Evolutionary conservation across 2,888 invertebrate species (phyloP).

Genomic region (Drosophila parthenogenetica): DNA sequence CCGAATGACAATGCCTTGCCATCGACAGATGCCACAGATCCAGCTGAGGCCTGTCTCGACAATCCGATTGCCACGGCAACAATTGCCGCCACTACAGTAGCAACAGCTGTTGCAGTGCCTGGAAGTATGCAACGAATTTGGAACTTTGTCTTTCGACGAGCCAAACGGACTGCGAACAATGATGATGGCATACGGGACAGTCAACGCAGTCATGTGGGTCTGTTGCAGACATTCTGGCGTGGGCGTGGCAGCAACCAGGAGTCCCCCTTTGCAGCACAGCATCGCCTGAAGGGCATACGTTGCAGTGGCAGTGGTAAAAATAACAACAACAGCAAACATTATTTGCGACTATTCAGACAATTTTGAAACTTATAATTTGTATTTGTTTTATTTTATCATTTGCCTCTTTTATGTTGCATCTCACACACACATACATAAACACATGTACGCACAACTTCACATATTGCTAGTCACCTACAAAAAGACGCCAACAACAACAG

Average conservation of each 20-base stretch:
- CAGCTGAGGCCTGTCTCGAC: constrained; percentile 31
- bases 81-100: constrained; percentile 11
- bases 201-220: constrained; percentile 83
- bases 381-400: constrained; percentile 40
- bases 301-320: constrained; percentile 84
- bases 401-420: constrained; percentile 32
- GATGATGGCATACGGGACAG: constrained; percentile 80
- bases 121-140: constrained; percentile 63
- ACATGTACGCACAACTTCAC: constrained; percentile 49
- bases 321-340: constrained; percentile 6
- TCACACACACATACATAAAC: constrained; percentile 62
- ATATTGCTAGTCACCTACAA: constrained; percentile 92
- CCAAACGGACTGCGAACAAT: constrained; percentile 37
- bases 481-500: constrained; percentile 86
- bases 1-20: constrained; percentile 54
- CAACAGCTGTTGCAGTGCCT: constrained; percentile 11
- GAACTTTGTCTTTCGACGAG: constrained; percentile 73
- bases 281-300: constrained; percentile 84
- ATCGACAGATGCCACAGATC: constrained; percentile 61
- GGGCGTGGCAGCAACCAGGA: constrained; percentile 51
- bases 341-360: constrained; percentile 2
- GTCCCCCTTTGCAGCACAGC: constrained; percentile 76
- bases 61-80: constrained; percentile 23
- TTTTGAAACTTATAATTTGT: constrained; percentile 52
- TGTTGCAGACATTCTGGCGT: constrained; percentile 80